These are phyloP conservation scores for Dermolepida albohirtum DNA, from an alignment of 2,888 invertebrate genomes.

Conservation along the genomic window DNA sequence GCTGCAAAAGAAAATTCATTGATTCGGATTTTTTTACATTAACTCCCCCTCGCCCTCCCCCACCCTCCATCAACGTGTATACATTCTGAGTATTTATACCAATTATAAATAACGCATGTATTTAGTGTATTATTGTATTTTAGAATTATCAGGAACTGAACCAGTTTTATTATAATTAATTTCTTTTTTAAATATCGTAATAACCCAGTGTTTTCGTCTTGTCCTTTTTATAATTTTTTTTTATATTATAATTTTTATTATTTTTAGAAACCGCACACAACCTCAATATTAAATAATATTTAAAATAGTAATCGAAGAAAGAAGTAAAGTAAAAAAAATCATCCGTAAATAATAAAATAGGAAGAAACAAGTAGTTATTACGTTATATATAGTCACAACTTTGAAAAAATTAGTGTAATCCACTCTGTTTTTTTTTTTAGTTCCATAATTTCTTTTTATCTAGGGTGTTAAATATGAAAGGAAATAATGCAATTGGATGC, in stretches of 20 bases:
- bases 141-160: constrained; percentile 21
- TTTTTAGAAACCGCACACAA: constrained; percentile 49
- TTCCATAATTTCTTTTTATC: not conserved
- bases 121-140: not conserved
- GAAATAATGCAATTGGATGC: too few relatives aligned
- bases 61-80: constrained; percentile 18
- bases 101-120: constrained; percentile 1
- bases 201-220: not conserved
- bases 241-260: constrained; percentile 2
- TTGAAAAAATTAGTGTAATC: constrained; percentile 15
- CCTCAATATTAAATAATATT: constrained; percentile 45
- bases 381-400: constrained; percentile 5
- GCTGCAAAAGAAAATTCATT: constrained; percentile 13
- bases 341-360: constrained; percentile 1
- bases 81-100: constrained; percentile 26
- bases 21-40: not conserved
- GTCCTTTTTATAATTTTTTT: not conserved
- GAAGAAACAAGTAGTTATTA: constrained; percentile 19
- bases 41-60: constrained; percentile 1
- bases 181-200: constrained; percentile 3
- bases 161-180: not conserved
- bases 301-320: constrained; percentile 21
- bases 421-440: constrained; percentile 15
- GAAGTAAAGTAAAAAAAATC: not conserved
- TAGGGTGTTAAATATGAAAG: too few relatives aligned